Evolutionary conservation across 2,113 vertebrate species (phyloP).

Genomic region (Rhegmatorhina hoffmannsi): DNA sequence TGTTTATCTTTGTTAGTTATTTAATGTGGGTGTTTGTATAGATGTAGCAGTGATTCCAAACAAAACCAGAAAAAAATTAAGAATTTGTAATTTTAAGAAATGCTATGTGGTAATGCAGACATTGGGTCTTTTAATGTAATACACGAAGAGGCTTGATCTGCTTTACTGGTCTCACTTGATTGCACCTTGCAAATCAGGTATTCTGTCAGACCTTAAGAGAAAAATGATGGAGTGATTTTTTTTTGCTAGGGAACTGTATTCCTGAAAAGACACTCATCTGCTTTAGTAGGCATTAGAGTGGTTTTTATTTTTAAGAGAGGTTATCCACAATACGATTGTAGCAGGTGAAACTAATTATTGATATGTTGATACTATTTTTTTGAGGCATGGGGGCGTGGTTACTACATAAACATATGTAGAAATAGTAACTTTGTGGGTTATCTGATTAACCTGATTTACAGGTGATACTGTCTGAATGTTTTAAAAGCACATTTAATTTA

Average conservation of each 20-base stretch:
- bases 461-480: background rate
- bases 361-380: background rate
- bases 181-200: background rate
- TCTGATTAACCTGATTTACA: background rate
- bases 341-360: background rate
- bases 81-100: background rate
- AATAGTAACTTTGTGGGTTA: background rate
- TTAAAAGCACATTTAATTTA: background rate
- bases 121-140: background rate
- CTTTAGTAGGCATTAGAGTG: background rate
- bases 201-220: background rate
- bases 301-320: background rate
- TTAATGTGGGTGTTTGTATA: background rate
- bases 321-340: background rate
- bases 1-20: background rate
- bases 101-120: accelerated
- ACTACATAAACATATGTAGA: background rate
- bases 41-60: accelerated
- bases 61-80: background rate
- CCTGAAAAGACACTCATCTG: background rate
- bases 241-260: background rate
- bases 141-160: background rate
- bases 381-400: background rate
- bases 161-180: background rate
- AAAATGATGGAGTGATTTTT: background rate